Evolutionary conservation across 1,140 invertebrate species (phyloP).

Genomic region (Microplitis demolitor): DNA sequence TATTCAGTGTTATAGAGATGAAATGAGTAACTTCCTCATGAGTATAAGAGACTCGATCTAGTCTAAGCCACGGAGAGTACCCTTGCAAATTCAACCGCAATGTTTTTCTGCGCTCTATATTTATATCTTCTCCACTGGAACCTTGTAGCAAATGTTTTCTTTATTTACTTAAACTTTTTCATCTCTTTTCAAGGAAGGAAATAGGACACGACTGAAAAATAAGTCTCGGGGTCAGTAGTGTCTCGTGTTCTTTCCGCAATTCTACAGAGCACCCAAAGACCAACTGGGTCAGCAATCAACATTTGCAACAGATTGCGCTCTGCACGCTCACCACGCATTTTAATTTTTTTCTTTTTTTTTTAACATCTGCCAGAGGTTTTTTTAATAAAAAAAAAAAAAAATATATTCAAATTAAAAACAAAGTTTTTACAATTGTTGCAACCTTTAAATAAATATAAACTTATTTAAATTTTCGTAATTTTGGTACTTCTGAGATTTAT

Average conservation of each 20-base stretch:
- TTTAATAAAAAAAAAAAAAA: background rate
- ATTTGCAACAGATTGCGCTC: slow-evolving; percentile 22
- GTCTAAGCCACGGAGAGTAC: slow-evolving; percentile 1
- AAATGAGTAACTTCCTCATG: slow-evolving; percentile 19
- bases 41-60: slow-evolving; percentile 2
- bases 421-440: too few species aligned
- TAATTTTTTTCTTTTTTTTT: slow-evolving; percentile 21
- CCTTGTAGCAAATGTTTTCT: background rate
- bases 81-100: slow-evolving; percentile 6
- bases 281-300: slow-evolving; percentile 20
- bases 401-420: background rate
- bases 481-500: too few species aligned
- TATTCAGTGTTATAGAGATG: background rate
- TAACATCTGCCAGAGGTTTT: background rate
- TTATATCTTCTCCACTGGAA: background rate
- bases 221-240: slow-evolving; percentile 17
- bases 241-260: slow-evolving; percentile 15
- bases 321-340: slow-evolving; percentile 14
- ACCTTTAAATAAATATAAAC: too few species aligned
- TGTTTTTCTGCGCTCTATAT: background rate
- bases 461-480: too few species aligned
- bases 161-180: slow-evolving; percentile 4
- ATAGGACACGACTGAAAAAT: slow-evolving; percentile 17
- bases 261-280: background rate
- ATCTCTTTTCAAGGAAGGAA: background rate